A percentile compares a stretch with the other conserved stretches of the same genome.
phyloP scores from a whole-genome alignment of 2,113 vertebrate species.

The Archocentrus centrarchus region DNA sequence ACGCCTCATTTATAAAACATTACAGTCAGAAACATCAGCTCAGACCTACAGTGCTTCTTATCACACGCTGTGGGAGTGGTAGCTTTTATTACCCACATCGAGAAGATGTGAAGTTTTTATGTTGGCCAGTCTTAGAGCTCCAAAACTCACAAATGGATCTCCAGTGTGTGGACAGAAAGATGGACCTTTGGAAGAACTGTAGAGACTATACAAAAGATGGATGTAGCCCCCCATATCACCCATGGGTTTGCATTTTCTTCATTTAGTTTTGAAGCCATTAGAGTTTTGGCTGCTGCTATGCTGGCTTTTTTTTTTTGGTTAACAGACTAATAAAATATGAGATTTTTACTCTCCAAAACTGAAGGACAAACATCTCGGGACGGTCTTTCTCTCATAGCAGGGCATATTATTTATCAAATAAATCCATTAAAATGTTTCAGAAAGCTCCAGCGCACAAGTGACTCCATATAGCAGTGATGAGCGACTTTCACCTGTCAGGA shows the following conservation, averaged over 20 bases:
- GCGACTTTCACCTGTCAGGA: too few relatives aligned
- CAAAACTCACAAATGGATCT: not conserved
- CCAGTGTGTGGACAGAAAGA: not conserved
- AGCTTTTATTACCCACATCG: conserved; percentile 1
- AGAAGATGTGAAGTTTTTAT: not conserved
- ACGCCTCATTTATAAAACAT: conserved; percentile 10
- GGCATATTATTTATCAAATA: not conserved
- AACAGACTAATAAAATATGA: not conserved
- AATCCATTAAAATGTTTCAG: not conserved
- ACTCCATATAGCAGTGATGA: not conserved
- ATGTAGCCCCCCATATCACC: too few relatives aligned
- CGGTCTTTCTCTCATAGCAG: not conserved
- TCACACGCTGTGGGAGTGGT: not conserved
- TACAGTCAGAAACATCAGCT: conserved; percentile 9
- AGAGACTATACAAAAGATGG: not conserved
- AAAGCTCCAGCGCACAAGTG: too few relatives aligned
- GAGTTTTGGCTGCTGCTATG: not conserved
- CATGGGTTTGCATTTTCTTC: not conserved
- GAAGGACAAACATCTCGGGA: not conserved
- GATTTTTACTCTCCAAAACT: not conserved
- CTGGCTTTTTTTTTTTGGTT: not conserved
- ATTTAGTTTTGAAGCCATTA: not conserved
- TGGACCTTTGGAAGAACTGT: not conserved
- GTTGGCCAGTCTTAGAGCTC: not conserved
- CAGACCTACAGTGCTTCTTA: not conserved